Conservation (phyloP, 2,113 vertebrate genomes). For the Trogon surrucura region DNA sequence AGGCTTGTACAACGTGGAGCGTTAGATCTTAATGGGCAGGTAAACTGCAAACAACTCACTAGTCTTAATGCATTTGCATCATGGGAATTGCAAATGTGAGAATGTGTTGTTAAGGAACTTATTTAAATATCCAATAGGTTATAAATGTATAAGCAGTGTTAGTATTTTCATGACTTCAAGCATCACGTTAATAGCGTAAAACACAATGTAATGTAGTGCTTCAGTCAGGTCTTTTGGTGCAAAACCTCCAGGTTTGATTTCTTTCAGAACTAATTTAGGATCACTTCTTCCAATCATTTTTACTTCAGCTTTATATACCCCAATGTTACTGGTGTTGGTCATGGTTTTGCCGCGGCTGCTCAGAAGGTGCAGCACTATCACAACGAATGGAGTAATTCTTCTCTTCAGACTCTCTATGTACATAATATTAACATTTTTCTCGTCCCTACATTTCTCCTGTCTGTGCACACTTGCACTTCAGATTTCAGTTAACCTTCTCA, state of each 20-base stretch:
- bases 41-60: neutral
- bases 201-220: neutral
- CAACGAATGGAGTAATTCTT: neutral
- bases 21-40: neutral
- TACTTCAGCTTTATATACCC: neutral
- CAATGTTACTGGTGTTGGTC: rapidly evolving
- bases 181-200: neutral
- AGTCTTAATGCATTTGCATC: neutral
- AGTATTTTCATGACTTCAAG: neutral
- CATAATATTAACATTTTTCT: neutral
- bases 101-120: neutral
- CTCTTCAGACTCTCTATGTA: neutral
- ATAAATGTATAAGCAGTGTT: neutral
- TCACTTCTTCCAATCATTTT: neutral
- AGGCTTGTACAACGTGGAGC: neutral
- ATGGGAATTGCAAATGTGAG: neutral
- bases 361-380: rapidly evolving
- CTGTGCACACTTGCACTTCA: neutral
- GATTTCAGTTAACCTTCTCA: neutral
- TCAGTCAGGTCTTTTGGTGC: neutral
- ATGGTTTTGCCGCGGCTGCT: neutral
- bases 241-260: neutral
- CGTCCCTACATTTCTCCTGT: neutral
- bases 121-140: neutral
- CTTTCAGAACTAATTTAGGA: neutral